Percentiles rank a stretch among this genome's conserved stretches.
Evolutionary conservation across 2,797 vertebrate species (phyloP).

Genomic region (Peromyscus eremicus): DNA sequence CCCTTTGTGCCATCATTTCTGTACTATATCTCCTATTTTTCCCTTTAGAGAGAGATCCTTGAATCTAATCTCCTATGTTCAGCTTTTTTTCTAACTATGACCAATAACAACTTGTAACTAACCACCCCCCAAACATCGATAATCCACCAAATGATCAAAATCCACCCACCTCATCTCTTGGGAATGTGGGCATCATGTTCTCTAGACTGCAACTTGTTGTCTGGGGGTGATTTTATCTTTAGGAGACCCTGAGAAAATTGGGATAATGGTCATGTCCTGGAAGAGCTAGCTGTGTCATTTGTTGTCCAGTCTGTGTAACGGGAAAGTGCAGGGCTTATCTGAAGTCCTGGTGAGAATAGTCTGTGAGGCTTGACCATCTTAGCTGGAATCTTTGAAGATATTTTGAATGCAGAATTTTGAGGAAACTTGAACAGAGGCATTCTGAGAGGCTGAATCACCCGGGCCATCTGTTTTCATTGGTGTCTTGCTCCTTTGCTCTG

Average conservation of each 20-base stretch:
- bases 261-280: background rate
- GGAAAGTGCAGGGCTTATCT: background rate
- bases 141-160: background rate
- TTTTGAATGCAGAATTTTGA: background rate
- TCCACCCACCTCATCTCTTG: background rate
- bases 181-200: background rate
- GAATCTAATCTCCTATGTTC: background rate
- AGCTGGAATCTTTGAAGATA: background rate
- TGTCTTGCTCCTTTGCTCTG: background rate
- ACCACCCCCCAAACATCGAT: background rate
- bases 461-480: background rate
- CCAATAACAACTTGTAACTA: background rate
- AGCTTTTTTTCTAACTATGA: background rate
- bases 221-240: background rate
- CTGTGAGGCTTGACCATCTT: background rate
- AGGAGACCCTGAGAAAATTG: background rate
- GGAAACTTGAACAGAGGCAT: background rate
- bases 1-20: too few relatives aligned
- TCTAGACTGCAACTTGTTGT: background rate
- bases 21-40: too few relatives aligned
- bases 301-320: background rate
- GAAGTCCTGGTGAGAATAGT: background rate
- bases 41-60: too few relatives aligned
- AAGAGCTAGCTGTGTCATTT: background rate
- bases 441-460: background rate